These are phyloP conservation scores for Neoseiulus cucumeris DNA, from an alignment of 1,140 invertebrate species.

Conservation along the genomic window DNA sequence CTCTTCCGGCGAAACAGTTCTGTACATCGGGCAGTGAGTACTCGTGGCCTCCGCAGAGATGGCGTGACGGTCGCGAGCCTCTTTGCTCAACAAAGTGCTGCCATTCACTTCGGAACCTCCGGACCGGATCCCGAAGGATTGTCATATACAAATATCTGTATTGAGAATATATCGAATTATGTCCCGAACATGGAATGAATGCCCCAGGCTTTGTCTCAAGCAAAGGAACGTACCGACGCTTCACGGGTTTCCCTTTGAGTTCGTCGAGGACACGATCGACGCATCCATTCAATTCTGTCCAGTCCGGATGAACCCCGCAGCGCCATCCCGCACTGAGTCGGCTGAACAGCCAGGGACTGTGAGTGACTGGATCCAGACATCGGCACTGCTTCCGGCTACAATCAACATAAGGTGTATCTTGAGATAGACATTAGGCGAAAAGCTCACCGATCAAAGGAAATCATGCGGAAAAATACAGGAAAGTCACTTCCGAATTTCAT, in stretches of 20 bases:
- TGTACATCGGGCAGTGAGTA: slow-evolving; percentile 27
- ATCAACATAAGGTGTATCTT: no score
- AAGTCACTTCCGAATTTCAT: no score
- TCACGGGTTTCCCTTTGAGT: slow-evolving; percentile 21
- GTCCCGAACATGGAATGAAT: not conserved
- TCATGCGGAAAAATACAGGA: no score
- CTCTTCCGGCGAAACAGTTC: slow-evolving; percentile 24
- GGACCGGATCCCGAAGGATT: slow-evolving; percentile 28
- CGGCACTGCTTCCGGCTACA: slow-evolving; percentile 14
- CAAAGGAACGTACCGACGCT: slow-evolving; percentile 16
- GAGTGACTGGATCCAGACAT: slow-evolving; percentile 16
- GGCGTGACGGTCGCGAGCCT: slow-evolving; percentile 25
- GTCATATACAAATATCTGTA: slow-evolving; percentile 29
- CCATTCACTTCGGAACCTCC: slow-evolving; percentile 29
- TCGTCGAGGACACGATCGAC: slow-evolving; percentile 27
- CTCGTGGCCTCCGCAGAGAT: slow-evolving; percentile 22
- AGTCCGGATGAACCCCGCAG: slow-evolving; percentile 32
- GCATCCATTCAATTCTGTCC: slow-evolving; percentile 29
- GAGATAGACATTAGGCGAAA: no score
- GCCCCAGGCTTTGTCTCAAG: no score
- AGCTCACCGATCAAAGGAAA: no score
- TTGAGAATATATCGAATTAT: no score
- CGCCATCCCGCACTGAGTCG: slow-evolving; percentile 30
- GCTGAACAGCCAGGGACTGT: slow-evolving; percentile 28
- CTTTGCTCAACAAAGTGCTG: slow-evolving; percentile 28